A percentile compares a stretch with the other conserved stretches of the same genome.
Conservation (phyloP, 2,888 invertebrate genomes). For the Zeuzera pyrina region DNA sequence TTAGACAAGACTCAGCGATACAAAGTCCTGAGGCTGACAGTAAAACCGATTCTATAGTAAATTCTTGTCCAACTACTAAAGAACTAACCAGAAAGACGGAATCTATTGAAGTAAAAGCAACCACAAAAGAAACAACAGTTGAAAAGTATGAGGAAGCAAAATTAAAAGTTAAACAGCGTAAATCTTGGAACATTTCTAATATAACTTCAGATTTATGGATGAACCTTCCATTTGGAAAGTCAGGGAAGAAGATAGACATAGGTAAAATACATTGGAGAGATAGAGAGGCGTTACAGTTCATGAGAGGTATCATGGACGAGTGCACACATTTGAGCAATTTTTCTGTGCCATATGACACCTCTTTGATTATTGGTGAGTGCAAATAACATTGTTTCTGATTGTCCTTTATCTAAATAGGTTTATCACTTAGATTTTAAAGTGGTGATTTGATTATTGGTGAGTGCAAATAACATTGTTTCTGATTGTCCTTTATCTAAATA, state of each 20-base stretch:
- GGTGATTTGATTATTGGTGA: too few species aligned
- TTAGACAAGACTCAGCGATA: too few species aligned
- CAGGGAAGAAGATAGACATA: conserved; percentile 66
- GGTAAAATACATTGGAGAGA: conserved; percentile 79
- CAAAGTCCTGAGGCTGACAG: too few species aligned
- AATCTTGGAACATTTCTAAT: conserved; percentile 51
- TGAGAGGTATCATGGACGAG: conserved; percentile 99
- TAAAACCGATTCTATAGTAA: too few species aligned
- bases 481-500: too few species aligned
- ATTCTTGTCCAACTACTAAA: too few species aligned
- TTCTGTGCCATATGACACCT: conserved; percentile 88
- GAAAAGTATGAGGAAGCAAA: conserved; percentile 6
- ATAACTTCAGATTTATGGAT: conserved; percentile 50
- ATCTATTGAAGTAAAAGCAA: too few species aligned
- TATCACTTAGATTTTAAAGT: too few species aligned
- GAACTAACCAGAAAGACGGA: too few species aligned
- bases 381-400: too few species aligned
- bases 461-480: too few species aligned
- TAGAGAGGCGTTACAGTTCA: conserved; percentile 90
- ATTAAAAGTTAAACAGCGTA: conserved; percentile 22
- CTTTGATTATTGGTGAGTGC: conserved; percentile 82
- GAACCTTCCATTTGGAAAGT: conserved; percentile 45
- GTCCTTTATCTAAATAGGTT: too few species aligned
- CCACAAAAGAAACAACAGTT: conserved; percentile 7
- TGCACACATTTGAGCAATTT: conserved; percentile 97